Conservation (phyloP, 2,113 vertebrate genomes). For the Pedetes capensis region DNA sequence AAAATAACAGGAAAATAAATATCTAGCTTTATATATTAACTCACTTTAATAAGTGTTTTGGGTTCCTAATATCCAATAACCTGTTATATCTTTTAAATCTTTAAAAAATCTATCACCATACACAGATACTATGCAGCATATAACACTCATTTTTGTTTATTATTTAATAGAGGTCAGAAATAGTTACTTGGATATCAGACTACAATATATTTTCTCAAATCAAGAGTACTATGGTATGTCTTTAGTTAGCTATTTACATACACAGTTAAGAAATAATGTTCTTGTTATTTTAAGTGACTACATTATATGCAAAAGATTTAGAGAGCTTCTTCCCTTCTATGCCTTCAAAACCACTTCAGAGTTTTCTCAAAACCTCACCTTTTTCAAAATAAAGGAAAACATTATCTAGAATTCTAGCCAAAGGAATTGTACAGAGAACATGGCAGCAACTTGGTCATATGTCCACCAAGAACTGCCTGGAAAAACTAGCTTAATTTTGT, state of each 20-base stretch:
- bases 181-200: background rate
- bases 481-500: slow-evolving; percentile 20
- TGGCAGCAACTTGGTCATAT: background rate
- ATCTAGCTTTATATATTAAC: background rate
- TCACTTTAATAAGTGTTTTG: background rate
- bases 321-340: background rate
- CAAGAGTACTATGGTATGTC: background rate
- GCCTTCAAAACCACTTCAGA: background rate
- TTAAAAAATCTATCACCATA: background rate
- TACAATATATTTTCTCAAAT: background rate
- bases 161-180: background rate
- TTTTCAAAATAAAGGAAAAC: background rate
- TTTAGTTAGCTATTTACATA: background rate
- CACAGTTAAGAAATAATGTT: background rate
- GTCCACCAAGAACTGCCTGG: background rate
- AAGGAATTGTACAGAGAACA: background rate
- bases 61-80: background rate
- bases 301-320: background rate
- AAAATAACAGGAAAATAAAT: background rate
- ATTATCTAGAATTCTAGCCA: background rate
- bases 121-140: background rate
- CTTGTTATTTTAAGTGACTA: background rate
- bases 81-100: background rate
- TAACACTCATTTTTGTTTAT: background rate
- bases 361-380: background rate